Evolutionary conservation across 2,113 vertebrate genomes (phyloP), one percentile per base, ranked within the genome.

Genomic region (Gorsachius goisagi): DNA sequence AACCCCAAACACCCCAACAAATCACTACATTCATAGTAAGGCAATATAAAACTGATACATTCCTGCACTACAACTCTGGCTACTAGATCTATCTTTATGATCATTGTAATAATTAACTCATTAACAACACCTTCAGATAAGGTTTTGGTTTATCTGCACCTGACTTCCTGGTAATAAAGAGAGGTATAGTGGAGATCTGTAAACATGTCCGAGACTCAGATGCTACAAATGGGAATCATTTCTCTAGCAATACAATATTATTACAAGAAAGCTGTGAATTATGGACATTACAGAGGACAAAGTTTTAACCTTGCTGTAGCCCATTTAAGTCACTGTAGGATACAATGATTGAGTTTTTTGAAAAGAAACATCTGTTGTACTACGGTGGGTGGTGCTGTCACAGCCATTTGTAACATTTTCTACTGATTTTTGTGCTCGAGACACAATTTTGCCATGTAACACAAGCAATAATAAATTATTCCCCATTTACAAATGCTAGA

Each of bases 81-180:
- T 84, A 78, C 33, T 68, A 72, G 30, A 66, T 67, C 84, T 73
- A 47, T 35, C 68, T 85, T 79, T 81, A 44, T 33, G 50, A 83
- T 94, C 73, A 86, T 39, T 68, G 9, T 12, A 83, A 18, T 93
- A 96, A 96, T 87, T 92, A 93, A 91, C 63, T 95, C 66, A 93
- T 77, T 96, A 92, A 80, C 62, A 86, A 55, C 32, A 75, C 39
- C 58, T 93, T 79, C 74, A 94, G 83, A 93, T 85, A 93, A 72
- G 44, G 74, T n/a, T 7, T 18, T 74, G 53, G 26, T 67, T 93
- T 80, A 64, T 49, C 64, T 87, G 41, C 28, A 68, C 32, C 45
- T 59, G 73, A 62, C 21, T 68, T 73, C 58, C 41, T 33, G 63
- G 75, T 78, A 82, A 63, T 39, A 63, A 59, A 74, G 6, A 72